Base-by-base conservation (phyloP, 2,113 vertebrate species). In the Paedocypris sp. region DNA sequence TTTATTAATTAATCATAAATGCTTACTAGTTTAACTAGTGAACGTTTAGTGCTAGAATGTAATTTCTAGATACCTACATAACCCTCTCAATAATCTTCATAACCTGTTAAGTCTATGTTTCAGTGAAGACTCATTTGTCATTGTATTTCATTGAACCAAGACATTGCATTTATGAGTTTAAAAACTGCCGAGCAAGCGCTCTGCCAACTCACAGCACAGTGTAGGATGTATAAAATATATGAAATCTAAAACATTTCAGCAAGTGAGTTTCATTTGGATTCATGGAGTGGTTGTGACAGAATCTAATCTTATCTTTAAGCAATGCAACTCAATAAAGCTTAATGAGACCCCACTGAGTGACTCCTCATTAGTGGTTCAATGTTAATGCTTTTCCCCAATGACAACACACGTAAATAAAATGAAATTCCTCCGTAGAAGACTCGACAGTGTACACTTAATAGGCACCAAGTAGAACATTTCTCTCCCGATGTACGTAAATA, bases 401-500 rank as follows among this genome's bases (percentile, higher is more conserved):
- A 48, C 7, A 25, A 26, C 11, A 25, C 4, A 10, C 12, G n/a
- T 6, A 5, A 31, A 43, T 18, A 43, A 43, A 43, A 32, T n/a
- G n/a, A n/a, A n/a, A n/a, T n/a, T n/a, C n/a, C n/a, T n/a, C n/a
- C n/a, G n/a, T n/a, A n/a, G n/a, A n/a, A n/a, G n/a, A n/a, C n/a
- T n/a, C n/a, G n/a, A n/a, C n/a, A n/a, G n/a, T n/a, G n/a, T n/a
- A n/a, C n/a, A n/a, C n/a, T n/a, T n/a, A n/a, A n/a, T n/a, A n/a
- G n/a, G n/a, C n/a, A n/a, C n/a, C n/a, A n/a, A n/a, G n/a, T n/a
- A n/a, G n/a, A n/a, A n/a, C 22, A 35, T 56, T 48, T 56, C 12
- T 38, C 61, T 54, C 31, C 25, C 47, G 41, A 64, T 56, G 31
- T 26, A 58, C 43, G 32, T 35, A 56, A 47, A 64, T 43, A 32